Conservation (phyloP, 2,888 invertebrate species). For the Phengaris arion region DNA sequence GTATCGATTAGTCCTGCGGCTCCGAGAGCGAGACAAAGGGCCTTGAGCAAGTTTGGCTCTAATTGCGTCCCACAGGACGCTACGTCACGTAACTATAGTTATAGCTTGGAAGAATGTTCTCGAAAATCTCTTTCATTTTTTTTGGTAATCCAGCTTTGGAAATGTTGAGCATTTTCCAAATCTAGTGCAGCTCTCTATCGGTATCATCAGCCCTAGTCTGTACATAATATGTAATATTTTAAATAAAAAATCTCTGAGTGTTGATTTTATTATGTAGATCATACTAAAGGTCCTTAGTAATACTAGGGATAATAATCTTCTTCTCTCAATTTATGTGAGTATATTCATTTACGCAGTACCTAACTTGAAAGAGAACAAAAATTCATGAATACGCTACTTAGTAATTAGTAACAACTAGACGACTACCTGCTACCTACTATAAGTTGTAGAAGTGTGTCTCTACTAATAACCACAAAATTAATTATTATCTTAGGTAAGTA, state of each 20-base stretch:
- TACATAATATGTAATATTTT: neutral
- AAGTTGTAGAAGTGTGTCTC: too few relatives aligned
- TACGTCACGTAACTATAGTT: conserved; percentile 21
- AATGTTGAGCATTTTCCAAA: conserved; percentile 6
- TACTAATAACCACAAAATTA: too few relatives aligned
- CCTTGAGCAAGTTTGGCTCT: conserved; percentile 29
- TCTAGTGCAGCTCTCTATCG: neutral
- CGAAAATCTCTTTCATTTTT: conserved; percentile 6
- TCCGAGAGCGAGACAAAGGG: conserved; percentile 27
- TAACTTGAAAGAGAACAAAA: too few relatives aligned
- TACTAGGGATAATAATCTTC: too few relatives aligned
- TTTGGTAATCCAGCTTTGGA: conserved; percentile 8
- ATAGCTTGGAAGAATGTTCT: conserved; percentile 22
- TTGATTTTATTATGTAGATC: neutral
- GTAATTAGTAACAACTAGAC: too few relatives aligned
- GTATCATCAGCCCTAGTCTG: neutral
- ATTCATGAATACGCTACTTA: too few relatives aligned
- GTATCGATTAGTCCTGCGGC: conserved; percentile 27
- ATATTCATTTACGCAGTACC: too few relatives aligned
- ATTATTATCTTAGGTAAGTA: neutral
- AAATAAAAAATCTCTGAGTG: neutral
- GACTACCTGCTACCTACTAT: too few relatives aligned
- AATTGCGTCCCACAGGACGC: conserved; percentile 29
- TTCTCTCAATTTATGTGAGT: too few relatives aligned
- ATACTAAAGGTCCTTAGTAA: neutral